Base-by-base conservation (phyloP, 2,888 invertebrate species). In the Drosophila nr. medialis region DNA sequence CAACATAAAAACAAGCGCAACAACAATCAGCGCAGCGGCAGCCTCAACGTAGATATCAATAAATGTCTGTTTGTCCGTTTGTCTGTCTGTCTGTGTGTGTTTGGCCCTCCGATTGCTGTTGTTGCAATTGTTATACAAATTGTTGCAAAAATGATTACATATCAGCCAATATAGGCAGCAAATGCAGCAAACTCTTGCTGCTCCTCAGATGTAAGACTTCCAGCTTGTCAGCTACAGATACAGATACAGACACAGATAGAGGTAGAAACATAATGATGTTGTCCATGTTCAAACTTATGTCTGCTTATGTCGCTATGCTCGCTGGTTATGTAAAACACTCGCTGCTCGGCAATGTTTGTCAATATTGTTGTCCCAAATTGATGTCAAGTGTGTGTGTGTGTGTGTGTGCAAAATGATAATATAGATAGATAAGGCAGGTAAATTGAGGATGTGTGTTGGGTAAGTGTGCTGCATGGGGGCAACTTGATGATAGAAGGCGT, bases 61-160 rank as follows among this genome's bases (percentile, higher is more conserved):
- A 56, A 64, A 61, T 53, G 62, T 66, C 50, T 58, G 50, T 61
- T 49, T 61, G 42, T 54, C 21, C 8, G 15, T 24, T 8, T 45
- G 21, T 24, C 7, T 21, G 38, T 7, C 15, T 34, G 15, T 7
- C 21, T 68, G 54, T 66, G 32, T 49, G 36, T 24, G 40, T 58
- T 45, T 61, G 49, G 69, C 64, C 75, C 68, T 75, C 42, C 32
- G 29, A 38, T 30, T 61, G 38, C 48, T 70, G 75, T 59, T 80
- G 65, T 64, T 81, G 69, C 65, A 81, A 69, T 84, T 73, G 85
- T 79, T 83, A 85, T 56, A 87, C 86, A 79, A 82, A 83, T 69
- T 74, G 66, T 80, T 80, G 79, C 81, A 73, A 78, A 75, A 76
- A 64, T 71, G 73, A 86, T 84, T 86, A 84, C 83, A 88, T 76